Percentiles rank a stretch among this genome's conserved stretches.
Conservation (phyloP, 2,797 vertebrate species). For the Valencia hispanica region DNA sequence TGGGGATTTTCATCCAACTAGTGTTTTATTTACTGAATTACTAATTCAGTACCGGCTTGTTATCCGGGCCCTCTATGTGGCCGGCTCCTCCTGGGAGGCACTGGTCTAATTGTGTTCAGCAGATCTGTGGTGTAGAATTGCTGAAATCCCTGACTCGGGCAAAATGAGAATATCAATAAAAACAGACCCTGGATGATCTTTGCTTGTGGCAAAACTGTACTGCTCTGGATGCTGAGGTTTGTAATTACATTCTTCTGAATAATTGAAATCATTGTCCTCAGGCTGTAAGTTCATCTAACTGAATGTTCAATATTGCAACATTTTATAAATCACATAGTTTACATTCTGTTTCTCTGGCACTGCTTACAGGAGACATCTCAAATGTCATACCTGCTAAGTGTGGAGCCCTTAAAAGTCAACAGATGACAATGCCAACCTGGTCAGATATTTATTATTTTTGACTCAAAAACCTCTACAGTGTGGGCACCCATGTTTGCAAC, state of each 20-base stretch:
- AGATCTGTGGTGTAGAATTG: slow-evolving; percentile 64
- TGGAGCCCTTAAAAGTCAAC: slow-evolving; percentile 33
- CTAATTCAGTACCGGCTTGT: slow-evolving; percentile 76
- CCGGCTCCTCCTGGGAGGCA: slow-evolving; percentile 62
- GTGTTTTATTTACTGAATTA: slow-evolving; percentile 78
- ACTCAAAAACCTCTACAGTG: slow-evolving; percentile 15
- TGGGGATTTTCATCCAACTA: slow-evolving; percentile 57
- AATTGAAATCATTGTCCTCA: slow-evolving; percentile 75
- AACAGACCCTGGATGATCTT: slow-evolving; percentile 75
- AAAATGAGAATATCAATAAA: slow-evolving; percentile 82
- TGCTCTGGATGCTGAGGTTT: slow-evolving; percentile 56
- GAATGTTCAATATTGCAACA: slow-evolving; percentile 73
- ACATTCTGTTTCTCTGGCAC: slow-evolving; percentile 41
- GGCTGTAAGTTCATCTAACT: slow-evolving; percentile 70
- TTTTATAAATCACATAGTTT: slow-evolving; percentile 69
- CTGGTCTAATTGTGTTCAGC: slow-evolving; percentile 72
- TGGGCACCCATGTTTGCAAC: slow-evolving; percentile 38
- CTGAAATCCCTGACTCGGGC: slow-evolving; percentile 72
- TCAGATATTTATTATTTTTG: slow-evolving; percentile 43
- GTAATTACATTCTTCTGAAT: slow-evolving; percentile 81
- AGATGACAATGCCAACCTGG: slow-evolving; percentile 24
- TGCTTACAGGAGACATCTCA: slow-evolving; percentile 43
- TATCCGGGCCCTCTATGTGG: slow-evolving; percentile 64
- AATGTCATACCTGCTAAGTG: slow-evolving; percentile 36
- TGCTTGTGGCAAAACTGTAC: slow-evolving; percentile 75